Evolutionary conservation across 2,797 vertebrate species (phyloP).

Genomic region (Poeciliopsis gracilis): DNA sequence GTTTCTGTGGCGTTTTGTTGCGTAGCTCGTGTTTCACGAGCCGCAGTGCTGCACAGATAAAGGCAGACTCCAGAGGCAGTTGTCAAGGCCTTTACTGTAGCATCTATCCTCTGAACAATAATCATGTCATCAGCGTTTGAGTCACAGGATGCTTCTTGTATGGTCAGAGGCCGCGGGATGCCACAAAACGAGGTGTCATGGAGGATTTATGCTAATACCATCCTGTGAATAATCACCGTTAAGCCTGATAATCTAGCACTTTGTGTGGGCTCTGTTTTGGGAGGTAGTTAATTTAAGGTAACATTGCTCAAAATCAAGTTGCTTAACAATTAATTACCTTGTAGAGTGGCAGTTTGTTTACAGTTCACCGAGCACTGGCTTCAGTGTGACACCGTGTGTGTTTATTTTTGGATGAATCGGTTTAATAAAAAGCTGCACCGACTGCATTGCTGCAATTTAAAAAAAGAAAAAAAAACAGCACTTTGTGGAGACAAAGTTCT

Average conservation of each 20-base stretch:
- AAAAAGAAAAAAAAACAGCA: conserved; percentile 15
- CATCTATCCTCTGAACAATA: conserved; percentile 42
- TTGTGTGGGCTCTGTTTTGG: conserved; percentile 67
- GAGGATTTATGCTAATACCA: conserved; percentile 57
- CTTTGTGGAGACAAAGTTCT: background rate
- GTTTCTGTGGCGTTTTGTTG: conserved; percentile 20
- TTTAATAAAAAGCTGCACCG: conserved; percentile 56
- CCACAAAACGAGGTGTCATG: conserved; percentile 36
- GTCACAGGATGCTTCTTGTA: conserved; percentile 38
- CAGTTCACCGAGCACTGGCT: conserved; percentile 62
- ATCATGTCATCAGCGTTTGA: conserved; percentile 46
- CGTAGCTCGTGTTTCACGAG: conserved; percentile 30
- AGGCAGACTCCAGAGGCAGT: conserved; percentile 28
- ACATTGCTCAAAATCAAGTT: conserved; percentile 67
- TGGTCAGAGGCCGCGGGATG: conserved; percentile 40
- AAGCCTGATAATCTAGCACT: conserved; percentile 53
- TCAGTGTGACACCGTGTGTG: conserved; percentile 52
- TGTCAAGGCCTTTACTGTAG: conserved; percentile 40
- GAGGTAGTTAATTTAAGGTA: conserved; percentile 73
- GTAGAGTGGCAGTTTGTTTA: conserved; percentile 57
- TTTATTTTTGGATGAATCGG: conserved; percentile 61
- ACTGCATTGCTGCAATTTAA: conserved; percentile 18
- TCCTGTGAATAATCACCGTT: conserved; percentile 55
- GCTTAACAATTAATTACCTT: conserved; percentile 71
- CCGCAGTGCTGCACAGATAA: conserved; percentile 24